A percentile compares a stretch with the other conserved stretches of the same genome.
Conservation (phyloP, 2,113 vertebrate genomes). For the Menura novaehollandiae region DNA sequence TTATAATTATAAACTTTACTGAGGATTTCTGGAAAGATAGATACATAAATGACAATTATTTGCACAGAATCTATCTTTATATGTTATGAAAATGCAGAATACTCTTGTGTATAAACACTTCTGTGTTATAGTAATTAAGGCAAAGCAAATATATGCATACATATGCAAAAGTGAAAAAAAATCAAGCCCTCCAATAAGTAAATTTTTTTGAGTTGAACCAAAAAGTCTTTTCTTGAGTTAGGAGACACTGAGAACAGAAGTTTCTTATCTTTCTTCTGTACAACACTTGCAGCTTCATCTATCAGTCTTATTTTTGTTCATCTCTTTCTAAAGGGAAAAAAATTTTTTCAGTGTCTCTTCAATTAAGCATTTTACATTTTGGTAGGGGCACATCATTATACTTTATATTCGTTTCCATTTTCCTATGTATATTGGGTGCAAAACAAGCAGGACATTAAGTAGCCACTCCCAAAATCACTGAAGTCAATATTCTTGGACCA, state of each 20-base stretch:
- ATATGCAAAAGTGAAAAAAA: background rate
- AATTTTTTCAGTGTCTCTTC: background rate
- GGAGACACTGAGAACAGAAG: background rate
- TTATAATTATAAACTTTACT: background rate
- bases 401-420: background rate
- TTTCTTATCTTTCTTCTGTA: background rate
- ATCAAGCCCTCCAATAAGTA: background rate
- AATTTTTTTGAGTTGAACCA: background rate
- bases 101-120: background rate
- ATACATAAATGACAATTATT: background rate
- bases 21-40: background rate
- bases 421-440: background rate
- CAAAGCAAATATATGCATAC: background rate
- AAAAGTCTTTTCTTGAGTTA: background rate
- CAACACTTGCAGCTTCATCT: rapidly evolving
- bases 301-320: background rate
- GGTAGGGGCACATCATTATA: rapidly evolving
- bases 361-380: background rate
- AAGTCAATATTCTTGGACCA: background rate
- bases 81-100: background rate
- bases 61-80: background rate
- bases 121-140: background rate
- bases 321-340: background rate
- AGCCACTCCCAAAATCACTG: background rate
- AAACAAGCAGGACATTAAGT: background rate